phyloP scores from a whole-genome alignment of 2,888 invertebrate species.

The Chrysolina oricalcia region DNA sequence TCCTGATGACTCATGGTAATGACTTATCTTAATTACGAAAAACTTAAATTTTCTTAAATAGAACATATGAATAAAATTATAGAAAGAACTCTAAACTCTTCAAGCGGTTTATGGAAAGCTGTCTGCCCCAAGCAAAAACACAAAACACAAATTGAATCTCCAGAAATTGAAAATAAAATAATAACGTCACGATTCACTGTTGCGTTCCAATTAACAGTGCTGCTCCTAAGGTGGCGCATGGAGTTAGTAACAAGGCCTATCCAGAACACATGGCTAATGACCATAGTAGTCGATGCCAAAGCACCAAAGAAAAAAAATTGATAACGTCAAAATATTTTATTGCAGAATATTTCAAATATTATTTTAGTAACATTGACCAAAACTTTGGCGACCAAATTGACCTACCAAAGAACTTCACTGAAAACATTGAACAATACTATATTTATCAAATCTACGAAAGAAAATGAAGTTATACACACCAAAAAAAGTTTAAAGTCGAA shows the following conservation, averaged over 20 bases:
- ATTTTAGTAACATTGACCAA: background rate
- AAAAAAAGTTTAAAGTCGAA: background rate
- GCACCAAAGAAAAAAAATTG: too few species aligned
- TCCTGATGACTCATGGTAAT: background rate
- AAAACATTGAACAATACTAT: slow-evolving; percentile 1
- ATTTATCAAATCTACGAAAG: background rate
- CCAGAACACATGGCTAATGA: too few species aligned
- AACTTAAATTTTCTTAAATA: slow-evolving; percentile 17
- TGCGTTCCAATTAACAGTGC: too few species aligned
- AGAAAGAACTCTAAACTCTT: slow-evolving; percentile 7
- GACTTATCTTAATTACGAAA: background rate
- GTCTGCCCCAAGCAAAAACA: background rate
- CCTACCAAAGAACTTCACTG: too few species aligned
- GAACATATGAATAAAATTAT: slow-evolving; percentile 7
- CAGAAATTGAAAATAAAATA: slow-evolving; percentile 10
- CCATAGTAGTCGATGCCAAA: too few species aligned
- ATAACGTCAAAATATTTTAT: slow-evolving; percentile 10
- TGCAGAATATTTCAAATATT: too few species aligned
- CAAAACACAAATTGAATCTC: slow-evolving; percentile 15
- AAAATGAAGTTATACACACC: background rate
- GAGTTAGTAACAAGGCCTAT: too few species aligned
- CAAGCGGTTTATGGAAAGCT: slow-evolving; percentile 24
- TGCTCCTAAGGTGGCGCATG: too few species aligned
- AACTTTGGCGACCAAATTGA: slow-evolving; percentile 4
- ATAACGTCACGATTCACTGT: too few species aligned